Evolutionary conservation across 2,888 invertebrate species (phyloP), one percentile per base, ranked within the genome.

Genomic region (Cantharis rufa): DNA sequence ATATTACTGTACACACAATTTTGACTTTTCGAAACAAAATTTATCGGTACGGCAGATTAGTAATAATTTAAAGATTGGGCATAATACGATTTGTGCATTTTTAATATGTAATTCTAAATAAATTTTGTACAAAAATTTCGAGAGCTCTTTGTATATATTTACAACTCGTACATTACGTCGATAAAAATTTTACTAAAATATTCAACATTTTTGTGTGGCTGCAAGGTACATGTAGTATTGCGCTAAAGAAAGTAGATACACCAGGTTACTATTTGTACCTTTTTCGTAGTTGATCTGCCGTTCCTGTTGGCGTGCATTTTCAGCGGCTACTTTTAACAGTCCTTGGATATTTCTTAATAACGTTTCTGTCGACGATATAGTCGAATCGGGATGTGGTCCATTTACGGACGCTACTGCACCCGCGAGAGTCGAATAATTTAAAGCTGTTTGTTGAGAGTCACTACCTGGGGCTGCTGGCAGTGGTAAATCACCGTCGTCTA

Each of bases 231-330:
- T 88, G 81, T 89, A 89, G 83, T 89, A 89, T 84, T 89, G 88
- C 75, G 89, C 89, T 82, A 89, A 83, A 78, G 88, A 88, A 79
- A 89, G 84, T 77, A 89, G 86, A 85, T 89, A 89, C 82, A 89
- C 88, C 88, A 89, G 88, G 87, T 89, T 88, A 84, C 88, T 89
- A 86, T 88, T 89, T 86, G 89, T 90, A 98, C 98, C 97, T 95
- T 97, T 98, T 90, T 98, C 98, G 89, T 96, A 96, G 91, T 94
- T 96, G 89, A 97, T 95, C 89, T 98, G 97, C 83, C 97, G 91
- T 89, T 98, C 98, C 89, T 98, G 97, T 86, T 98, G 97, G 84
- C 98, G 92, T 74, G 98, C 97, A 89, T 98, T 98, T 89, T 98
- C 98, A 2, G 97, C 97, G n/a, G 98, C 98, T 79, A 98, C 97